Percentiles rank a stretch among this genome's conserved stretches.
These are phyloP conservation scores for Cheilosia urbana DNA, from an alignment of 2,888 invertebrate genomes.

Conservation along the genomic window DNA sequence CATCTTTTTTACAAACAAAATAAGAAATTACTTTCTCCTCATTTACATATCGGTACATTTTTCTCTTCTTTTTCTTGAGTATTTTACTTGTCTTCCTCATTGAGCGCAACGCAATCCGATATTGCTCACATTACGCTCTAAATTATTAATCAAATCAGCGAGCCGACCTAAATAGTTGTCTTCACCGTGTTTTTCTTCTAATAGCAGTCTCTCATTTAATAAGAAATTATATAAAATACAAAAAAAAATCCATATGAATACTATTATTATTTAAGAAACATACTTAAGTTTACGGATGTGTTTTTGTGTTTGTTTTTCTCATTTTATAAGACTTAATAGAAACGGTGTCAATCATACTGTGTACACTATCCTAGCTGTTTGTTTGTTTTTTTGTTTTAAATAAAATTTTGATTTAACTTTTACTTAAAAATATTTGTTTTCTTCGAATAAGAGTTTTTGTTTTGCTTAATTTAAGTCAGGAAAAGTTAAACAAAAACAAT, in stretches of 20 bases:
- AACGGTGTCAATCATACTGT: constrained; percentile 47
- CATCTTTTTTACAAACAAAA: constrained; percentile 56
- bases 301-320: constrained; percentile 34
- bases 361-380: constrained; percentile 46
- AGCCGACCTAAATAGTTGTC: constrained; percentile 39
- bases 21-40: constrained; percentile 38
- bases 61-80: constrained; percentile 22
- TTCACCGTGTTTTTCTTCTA: constrained; percentile 69
- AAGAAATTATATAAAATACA: constrained; percentile 71
- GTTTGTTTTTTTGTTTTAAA: constrained; percentile 18
- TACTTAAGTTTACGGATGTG: constrained; percentile 55
- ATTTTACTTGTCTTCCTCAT: constrained; percentile 11
- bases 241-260: constrained; percentile 60
- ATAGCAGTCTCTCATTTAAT: constrained; percentile 78
- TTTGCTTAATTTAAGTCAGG: constrained; percentile 69
- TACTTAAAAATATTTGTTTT: constrained; percentile 66
- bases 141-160: constrained; percentile 50
- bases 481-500: constrained; percentile 48
- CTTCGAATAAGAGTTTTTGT: constrained; percentile 52
- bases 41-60: constrained; percentile 59
- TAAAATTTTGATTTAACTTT: constrained; percentile 30
- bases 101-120: constrained; percentile 55
- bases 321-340: constrained; percentile 25
- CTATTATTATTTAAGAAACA: constrained; percentile 62
- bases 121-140: constrained; percentile 37